Base-by-base conservation (phyloP, 2,888 invertebrate species). In the Nebria salina region DNA sequence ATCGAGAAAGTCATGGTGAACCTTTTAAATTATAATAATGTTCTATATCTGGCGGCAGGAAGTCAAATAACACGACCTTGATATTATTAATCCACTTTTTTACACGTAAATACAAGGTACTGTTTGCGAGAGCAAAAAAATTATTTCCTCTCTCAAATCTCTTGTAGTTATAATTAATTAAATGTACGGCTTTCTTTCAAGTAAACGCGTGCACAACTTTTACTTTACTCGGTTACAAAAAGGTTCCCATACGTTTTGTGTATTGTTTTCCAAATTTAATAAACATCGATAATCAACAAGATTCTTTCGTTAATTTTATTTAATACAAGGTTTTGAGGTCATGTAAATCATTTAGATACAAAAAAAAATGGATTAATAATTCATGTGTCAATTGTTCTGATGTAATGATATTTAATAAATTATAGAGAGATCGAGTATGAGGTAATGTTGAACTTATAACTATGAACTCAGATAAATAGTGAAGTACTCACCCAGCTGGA, bases 401-500 rank as follows among this genome's bases (percentile, higher is more conserved):
- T 34, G 34, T 34, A 34, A 34, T 34, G 5, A 34, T 34, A 4
- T 34, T 34, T 34, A 34, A 34, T 34, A 34, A 4, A 34, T 34
- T 34, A 34, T 34, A 34, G 34, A 2, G 34, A 34, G 4, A 34
- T 34, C 34, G 34, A 4, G 34, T 34, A 34, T 34, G 34, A 34
- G 34, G 34, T 34, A 34, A 34, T 34, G 34, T 34, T 34, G 34
- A 34, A 54, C 54, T 54, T 54, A 54, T 54, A 11, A 54, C 54
- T 11, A 13, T 13, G 54, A 11, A 54, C 34, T 34, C 13, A 54
- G 13, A 13, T 54, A 54, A 54, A 54, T 11, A 54, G 13, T 54
- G 43, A 11, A 54, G 64, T 13, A 93, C 96, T 95, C 89, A 98
- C 98, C 98, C 98, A 85, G 98, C 98, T 81, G 98, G 97, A 92